Percentiles rank a stretch among this genome's conserved stretches.
Evolutionary conservation across 2,113 vertebrate genomes (phyloP).

Genomic region (Lamprotornis superbus): DNA sequence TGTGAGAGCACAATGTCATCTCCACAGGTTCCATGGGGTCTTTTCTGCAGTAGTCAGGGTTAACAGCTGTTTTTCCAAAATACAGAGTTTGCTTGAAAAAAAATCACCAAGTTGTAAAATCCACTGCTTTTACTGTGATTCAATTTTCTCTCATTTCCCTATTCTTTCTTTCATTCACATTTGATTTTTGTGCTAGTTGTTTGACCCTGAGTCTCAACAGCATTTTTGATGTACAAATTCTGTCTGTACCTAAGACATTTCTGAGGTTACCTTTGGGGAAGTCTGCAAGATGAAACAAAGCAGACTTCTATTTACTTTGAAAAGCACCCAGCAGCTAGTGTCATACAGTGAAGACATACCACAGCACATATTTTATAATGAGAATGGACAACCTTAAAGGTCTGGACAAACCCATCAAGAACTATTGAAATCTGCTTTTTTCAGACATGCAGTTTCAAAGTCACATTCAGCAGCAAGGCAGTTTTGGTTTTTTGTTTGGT

Average conservation of each 20-base stretch:
- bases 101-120: not conserved
- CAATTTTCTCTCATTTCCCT: not conserved
- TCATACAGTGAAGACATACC: constrained; percentile 27
- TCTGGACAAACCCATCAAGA: constrained; percentile 48
- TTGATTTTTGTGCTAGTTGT: constrained; percentile 6
- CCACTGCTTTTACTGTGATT: not conserved
- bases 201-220: not conserved
- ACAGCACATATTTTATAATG: constrained; percentile 22
- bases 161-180: not conserved
- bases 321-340: constrained; percentile 57
- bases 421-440: constrained; percentile 48
- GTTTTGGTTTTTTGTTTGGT: no score
- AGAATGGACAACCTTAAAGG: constrained; percentile 48
- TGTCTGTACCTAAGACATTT: not conserved
- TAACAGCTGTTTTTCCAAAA: constrained; percentile 9
- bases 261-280: constrained; percentile 27
- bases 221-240: not conserved
- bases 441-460: constrained; percentile 40
- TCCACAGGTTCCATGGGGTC: rapidly evolving
- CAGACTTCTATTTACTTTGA: constrained; percentile 58
- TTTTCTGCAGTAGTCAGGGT: not conserved
- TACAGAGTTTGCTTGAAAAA: constrained; percentile 4
- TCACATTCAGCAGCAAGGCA: not conserved
- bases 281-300: constrained; percentile 50
- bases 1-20: not conserved